phyloP scores from a whole-genome alignment of 2,797 vertebrate species.

The Atherinosoma microstoma region DNA sequence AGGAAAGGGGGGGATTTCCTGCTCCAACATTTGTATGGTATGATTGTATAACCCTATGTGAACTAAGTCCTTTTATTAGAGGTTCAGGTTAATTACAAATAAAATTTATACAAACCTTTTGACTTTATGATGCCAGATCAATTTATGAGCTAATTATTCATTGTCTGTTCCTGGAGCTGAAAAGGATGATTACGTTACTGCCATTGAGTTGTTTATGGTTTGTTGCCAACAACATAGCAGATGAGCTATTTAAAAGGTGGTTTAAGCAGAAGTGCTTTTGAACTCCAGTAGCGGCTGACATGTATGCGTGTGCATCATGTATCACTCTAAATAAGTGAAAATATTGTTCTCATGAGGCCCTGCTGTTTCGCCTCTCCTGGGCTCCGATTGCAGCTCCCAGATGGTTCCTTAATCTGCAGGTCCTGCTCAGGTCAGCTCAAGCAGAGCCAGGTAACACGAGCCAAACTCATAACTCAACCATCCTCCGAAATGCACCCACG shows the following conservation, averaged over 20 bases:
- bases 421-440: conserved; percentile 76
- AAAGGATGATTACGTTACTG: conserved; percentile 1
- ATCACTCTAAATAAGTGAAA: conserved; percentile 61
- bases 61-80: neutral
- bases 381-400: conserved; percentile 82
- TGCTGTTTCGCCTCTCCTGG: conserved; percentile 57
- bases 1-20: neutral
- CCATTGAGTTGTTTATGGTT: neutral
- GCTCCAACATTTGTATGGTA: neutral
- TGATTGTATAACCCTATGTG: too few relatives aligned
- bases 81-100: neutral
- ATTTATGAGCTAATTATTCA: conserved; percentile 7
- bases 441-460: conserved; percentile 81
- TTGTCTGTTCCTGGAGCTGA: conserved; percentile 15
- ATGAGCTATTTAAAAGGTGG: conserved; percentile 9
- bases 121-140: conserved; percentile 7
- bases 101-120: neutral
- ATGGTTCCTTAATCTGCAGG: conserved; percentile 83
- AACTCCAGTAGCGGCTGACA: conserved; percentile 16
- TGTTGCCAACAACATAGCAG: neutral
- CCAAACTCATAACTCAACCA: conserved; percentile 76
- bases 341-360: conserved; percentile 32
- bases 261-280: conserved; percentile 11
- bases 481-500: conserved; percentile 66
- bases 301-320: conserved; percentile 12